Evolutionary conservation across 1,140 invertebrate genomes (phyloP), one percentile per base, ranked within the genome.

Genomic region (Drosophila truncata): DNA sequence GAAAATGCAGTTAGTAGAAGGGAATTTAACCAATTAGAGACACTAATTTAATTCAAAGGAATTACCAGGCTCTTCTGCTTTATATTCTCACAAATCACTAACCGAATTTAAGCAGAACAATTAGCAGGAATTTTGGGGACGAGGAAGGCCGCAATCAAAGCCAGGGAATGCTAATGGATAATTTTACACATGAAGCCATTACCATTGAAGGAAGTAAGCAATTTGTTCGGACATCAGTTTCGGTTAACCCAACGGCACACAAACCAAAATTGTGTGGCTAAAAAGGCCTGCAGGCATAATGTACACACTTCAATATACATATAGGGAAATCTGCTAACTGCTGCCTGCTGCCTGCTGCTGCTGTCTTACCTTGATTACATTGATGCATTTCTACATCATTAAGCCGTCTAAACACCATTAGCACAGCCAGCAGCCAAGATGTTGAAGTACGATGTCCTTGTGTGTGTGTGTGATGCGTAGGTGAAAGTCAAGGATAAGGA

Each of bases 311-410:
- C 50, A 9, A 8, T 25, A 3, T 44, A 42, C 10, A 3, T 11
- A 16, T 33, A 11, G 10, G 11, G 47, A 2, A 29, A 11, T 4
- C 11, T 27, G n/a, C 16, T 39, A 25, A 25, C 62, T 25, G 27
- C 60, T 69, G n/a, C n/a, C n/a, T n/a, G n/a, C n/a, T n/a, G n/a
- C n/a, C n/a, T n/a, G 14, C 41, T 69, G 25, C 25, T 57, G n/a
- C 54, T 77, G 67, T 42, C 72, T 55, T 46, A 87, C 84, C 84
- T 87, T 88, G 80, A 87, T 87, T 87, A 87, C 73, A 80, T 80
- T 84, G 84, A 78, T 87, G 84, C 84, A 87, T 81, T 87, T 87
- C 84, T 88, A 88, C 80, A 87, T 87, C 84, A 87, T 87, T 87
- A 87, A 81, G 67, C 78, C 84, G 72, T 70, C 77, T 80, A 83